phyloP scores from a whole-genome alignment of 2,888 invertebrate species.

The Cetonia aurata region DNA sequence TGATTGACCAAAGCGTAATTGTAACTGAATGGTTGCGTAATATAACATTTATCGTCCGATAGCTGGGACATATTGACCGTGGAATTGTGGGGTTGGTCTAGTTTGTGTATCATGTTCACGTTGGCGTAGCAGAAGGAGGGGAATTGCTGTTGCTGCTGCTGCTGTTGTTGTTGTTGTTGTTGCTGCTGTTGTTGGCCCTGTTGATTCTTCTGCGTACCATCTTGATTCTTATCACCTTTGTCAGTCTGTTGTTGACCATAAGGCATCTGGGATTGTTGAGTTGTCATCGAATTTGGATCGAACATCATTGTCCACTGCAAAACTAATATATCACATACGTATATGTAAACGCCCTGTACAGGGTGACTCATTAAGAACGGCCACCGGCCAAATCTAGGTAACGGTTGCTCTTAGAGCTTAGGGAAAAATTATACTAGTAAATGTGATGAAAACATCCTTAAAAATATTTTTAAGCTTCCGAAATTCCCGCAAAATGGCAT shows the following conservation, averaged over 20 bases:
- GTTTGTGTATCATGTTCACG: constrained; percentile 78
- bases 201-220: constrained; percentile 48
- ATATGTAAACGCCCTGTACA: too few species aligned
- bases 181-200: constrained; percentile 56
- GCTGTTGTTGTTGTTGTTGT: constrained; percentile 54
- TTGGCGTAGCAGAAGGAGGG: constrained; percentile 80
- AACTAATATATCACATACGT: not conserved
- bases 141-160: constrained; percentile 65
- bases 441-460: too few species aligned
- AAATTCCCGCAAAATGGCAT: too few species aligned
- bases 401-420: too few species aligned
- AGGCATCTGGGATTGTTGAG: constrained; percentile 64
- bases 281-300: constrained; percentile 66
- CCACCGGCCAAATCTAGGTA: too few species aligned
- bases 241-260: constrained; percentile 55
- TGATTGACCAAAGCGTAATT: constrained; percentile 87
- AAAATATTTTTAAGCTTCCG: too few species aligned
- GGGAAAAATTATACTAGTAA: too few species aligned
- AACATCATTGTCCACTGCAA: constrained; percentile 59
- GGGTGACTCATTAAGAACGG: too few species aligned
- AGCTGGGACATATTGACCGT: constrained; percentile 80
- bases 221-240: constrained; percentile 44
- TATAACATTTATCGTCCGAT: constrained; percentile 79
- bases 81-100: constrained; percentile 63
- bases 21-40: constrained; percentile 81